Evolutionary conservation across 2,888 invertebrate genomes (phyloP).

Genomic region (Eupithecia subfuscata): DNA sequence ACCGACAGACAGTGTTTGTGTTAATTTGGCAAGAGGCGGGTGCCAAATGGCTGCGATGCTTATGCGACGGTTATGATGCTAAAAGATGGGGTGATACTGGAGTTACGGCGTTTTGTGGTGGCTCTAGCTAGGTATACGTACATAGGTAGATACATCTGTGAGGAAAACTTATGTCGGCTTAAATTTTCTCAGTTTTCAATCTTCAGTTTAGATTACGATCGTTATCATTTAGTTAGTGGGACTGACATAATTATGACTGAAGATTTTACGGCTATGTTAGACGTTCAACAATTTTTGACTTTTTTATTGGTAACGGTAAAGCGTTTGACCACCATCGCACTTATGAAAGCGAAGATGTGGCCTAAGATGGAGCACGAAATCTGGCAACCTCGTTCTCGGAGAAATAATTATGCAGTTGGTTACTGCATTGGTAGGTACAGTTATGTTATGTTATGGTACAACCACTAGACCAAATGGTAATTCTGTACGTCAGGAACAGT

Average conservation of each 20-base stretch:
- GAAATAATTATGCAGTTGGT: background rate
- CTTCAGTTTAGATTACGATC: too few species aligned
- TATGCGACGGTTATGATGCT: conserved; percentile 22
- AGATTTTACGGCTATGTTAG: too few species aligned
- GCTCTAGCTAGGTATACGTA: background rate
- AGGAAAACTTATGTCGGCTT: background rate
- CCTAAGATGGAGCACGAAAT: too few species aligned
- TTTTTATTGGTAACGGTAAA: too few species aligned
- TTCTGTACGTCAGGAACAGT: background rate
- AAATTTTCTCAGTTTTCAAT: background rate
- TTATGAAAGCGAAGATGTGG: too few species aligned
- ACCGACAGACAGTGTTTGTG: conserved; percentile 59
- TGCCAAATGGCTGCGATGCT: conserved; percentile 56
- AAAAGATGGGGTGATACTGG: conserved; percentile 14
- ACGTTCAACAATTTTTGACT: too few species aligned
- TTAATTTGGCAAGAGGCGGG: conserved; percentile 67
- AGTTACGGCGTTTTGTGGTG: conserved; percentile 2
- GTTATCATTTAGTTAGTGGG: too few species aligned
- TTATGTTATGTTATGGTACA: background rate
- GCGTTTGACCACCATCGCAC: too few species aligned
- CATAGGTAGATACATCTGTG: background rate
- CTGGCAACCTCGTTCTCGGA: background rate
- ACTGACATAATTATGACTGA: too few species aligned
- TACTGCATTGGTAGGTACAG: background rate
- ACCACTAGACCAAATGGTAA: background rate